Percentiles rank a stretch among this genome's conserved stretches.
These are phyloP conservation scores for Enteromius paludinosus DNA, from an alignment of 2,797 vertebrate genomes.

Conservation along the genomic window DNA sequence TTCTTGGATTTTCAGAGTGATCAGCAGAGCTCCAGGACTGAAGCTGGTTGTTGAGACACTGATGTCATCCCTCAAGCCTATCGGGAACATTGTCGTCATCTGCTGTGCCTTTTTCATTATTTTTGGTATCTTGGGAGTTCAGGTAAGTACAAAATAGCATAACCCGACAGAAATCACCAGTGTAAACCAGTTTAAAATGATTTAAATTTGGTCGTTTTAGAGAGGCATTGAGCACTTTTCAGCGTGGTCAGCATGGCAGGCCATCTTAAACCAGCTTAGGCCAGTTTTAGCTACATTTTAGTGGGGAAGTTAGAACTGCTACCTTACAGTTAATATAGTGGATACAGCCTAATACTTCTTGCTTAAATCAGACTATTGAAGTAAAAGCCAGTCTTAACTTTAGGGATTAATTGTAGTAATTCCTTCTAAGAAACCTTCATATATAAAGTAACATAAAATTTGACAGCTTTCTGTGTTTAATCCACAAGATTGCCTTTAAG, in stretches of 20 bases:
- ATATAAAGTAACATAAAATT: slow-evolving; percentile 25
- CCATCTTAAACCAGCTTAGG: not conserved
- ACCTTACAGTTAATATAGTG: not conserved
- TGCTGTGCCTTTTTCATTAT: slow-evolving; percentile 99
- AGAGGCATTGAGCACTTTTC: not conserved
- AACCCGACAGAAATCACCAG: not conserved
- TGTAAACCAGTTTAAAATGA: not conserved
- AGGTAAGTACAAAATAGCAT: slow-evolving; percentile 79
- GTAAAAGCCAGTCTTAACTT: slow-evolving; percentile 14
- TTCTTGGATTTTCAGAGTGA: slow-evolving; percentile 82
- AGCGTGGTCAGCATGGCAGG: not conserved
- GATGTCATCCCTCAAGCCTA: slow-evolving; percentile 98
- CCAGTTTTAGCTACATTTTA: not conserved
- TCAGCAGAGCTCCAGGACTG: slow-evolving; percentile 96
- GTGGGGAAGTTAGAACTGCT: not conserved
- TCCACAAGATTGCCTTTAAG: slow-evolving; percentile 44
- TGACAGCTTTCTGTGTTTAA: slow-evolving; percentile 13
- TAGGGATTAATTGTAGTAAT: slow-evolving; percentile 15
- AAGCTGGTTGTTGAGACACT: slow-evolving; percentile 98
- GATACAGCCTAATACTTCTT: not conserved
- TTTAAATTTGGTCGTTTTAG: not conserved
- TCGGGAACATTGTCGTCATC: slow-evolving; percentile 99
- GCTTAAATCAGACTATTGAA: slow-evolving; percentile 10
- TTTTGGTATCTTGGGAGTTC: slow-evolving; percentile 97
- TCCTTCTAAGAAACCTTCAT: slow-evolving; percentile 13